Conservation (phyloP, 2,797 vertebrate species). For the Enteromius fasciolatus region DNA sequence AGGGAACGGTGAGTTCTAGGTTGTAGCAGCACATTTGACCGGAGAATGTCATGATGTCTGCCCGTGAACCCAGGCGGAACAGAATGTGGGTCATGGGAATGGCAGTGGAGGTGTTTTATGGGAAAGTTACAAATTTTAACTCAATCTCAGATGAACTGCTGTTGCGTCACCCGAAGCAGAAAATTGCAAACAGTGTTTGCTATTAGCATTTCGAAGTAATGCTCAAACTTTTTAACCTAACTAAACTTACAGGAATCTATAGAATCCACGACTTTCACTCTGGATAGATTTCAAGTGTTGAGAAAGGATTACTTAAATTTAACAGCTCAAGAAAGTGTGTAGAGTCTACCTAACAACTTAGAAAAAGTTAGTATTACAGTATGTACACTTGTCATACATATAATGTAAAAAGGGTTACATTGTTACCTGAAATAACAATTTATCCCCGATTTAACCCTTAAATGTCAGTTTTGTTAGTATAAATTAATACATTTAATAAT, state of each 20-base stretch:
- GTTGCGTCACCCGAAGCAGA: background rate
- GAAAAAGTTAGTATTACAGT: no score
- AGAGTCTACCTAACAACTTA: background rate
- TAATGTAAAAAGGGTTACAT: background rate
- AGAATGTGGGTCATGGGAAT: constrained; percentile 6
- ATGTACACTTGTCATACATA: background rate
- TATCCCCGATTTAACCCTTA: background rate
- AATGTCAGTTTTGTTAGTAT: background rate
- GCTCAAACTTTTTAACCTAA: background rate
- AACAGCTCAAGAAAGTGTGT: no score
- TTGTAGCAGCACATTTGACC: constrained; percentile 5
- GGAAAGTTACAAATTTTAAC: background rate
- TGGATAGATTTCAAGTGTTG: background rate
- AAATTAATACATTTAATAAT: background rate
- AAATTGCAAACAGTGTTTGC: background rate
- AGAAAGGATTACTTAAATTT: background rate
- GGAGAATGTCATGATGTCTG: constrained; percentile 28
- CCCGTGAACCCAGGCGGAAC: constrained; percentile 20
- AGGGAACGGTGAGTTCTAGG: constrained; percentile 31
- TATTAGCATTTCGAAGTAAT: background rate
- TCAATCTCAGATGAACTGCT: background rate
- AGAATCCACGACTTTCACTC: background rate
- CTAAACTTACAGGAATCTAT: background rate
- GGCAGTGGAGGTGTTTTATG: background rate
- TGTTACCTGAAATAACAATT: background rate